A percentile compares a stretch with the other conserved stretches of the same genome.
Evolutionary conservation across 2,113 vertebrate genomes (phyloP).

Genomic region (Pelecanoides urinatrix): DNA sequence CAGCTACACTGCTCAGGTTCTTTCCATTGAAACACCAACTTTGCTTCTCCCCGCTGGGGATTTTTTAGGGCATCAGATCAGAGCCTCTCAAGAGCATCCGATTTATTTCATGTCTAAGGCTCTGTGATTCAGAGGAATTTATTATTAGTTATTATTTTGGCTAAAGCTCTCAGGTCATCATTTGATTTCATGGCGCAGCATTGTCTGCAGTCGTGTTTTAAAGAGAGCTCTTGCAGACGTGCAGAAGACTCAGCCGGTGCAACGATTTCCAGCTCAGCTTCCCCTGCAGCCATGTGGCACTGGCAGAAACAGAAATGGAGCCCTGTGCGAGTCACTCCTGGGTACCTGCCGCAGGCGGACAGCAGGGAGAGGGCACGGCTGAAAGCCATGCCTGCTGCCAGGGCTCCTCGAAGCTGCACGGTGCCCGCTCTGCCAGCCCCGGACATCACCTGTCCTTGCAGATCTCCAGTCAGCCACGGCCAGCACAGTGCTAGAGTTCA

Average conservation of each 20-base stretch:
- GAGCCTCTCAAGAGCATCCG: not conserved
- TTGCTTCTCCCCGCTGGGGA: not conserved
- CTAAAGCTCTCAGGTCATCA: not conserved
- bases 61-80: not conserved
- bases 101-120: not conserved
- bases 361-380: not conserved
- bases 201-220: not conserved
- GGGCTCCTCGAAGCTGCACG: not conserved
- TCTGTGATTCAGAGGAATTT: not conserved
- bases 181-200: not conserved
- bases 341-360: rapidly evolving
- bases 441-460: rapidly evolving
- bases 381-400: not conserved
- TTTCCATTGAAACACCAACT: not conserved
- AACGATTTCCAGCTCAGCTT: not conserved
- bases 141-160: not conserved
- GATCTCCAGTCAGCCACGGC: not conserved
- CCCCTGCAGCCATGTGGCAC: not conserved
- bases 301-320: not conserved
- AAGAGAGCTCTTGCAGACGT: too few relatives aligned
- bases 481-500: rapidly evolving
- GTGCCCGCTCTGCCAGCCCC: not conserved
- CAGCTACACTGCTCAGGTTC: not conserved
- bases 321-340: not conserved
- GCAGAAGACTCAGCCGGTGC: not conserved